A percentile compares a stretch with the other conserved stretches of the same genome.
Evolutionary conservation across 2,888 invertebrate genomes (phyloP).

Genomic region (Drosophila limbata): DNA sequence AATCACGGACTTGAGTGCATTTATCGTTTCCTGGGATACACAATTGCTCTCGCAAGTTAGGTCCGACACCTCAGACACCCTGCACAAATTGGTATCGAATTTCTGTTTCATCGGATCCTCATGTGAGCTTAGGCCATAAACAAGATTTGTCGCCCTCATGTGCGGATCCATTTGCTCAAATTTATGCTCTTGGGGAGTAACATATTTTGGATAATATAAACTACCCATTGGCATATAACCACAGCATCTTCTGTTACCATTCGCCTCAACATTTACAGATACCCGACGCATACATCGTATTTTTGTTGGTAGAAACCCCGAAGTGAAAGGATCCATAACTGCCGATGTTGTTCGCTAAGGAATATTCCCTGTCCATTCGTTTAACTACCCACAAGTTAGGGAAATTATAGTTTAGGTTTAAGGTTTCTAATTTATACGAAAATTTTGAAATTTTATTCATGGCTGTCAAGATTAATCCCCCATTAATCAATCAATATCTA

Average conservation of each 20-base stretch:
- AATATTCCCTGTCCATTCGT: constrained; percentile 17
- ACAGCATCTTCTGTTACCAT: constrained; percentile 11
- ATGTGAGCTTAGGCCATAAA: not conserved
- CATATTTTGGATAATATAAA: not conserved
- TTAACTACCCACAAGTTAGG: not conserved
- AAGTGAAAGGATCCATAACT: constrained; percentile 17
- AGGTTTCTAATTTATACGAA: not conserved
- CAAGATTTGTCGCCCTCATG: not conserved
- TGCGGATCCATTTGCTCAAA: constrained; percentile 8
- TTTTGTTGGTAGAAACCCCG: constrained; percentile 22
- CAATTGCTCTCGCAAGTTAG: not conserved
- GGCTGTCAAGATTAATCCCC: constrained; percentile 9
- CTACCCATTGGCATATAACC: not conserved
- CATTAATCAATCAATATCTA: not conserved
- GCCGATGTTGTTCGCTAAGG: not conserved
- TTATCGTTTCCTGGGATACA: constrained; percentile 1
- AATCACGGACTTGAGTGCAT: constrained; percentile 34
- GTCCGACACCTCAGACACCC: constrained; percentile 1
- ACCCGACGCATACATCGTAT: constrained; percentile 47
- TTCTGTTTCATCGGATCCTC: not conserved
- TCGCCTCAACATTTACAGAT: constrained; percentile 45
- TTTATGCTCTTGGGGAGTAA: not conserved
- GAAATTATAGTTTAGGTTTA: constrained; percentile 7
- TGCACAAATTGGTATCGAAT: not conserved
- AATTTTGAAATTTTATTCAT: constrained; percentile 45